Evolutionary conservation across 2,113 vertebrate genomes (phyloP), one percentile per base, ranked within the genome.

Genomic region (Maccullochella peelii): DNA sequence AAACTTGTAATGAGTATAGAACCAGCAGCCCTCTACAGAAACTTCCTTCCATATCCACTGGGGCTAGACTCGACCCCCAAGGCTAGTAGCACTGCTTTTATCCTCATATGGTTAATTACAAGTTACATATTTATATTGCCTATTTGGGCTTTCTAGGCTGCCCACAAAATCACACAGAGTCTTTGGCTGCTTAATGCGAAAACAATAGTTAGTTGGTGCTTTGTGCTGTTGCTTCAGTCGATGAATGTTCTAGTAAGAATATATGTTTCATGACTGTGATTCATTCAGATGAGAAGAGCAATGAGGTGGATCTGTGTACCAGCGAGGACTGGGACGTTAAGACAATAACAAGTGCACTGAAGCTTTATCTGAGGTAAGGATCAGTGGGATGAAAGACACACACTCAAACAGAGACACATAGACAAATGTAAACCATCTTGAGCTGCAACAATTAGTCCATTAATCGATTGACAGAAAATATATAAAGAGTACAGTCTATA

Each of bases 301-400:
- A 86, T 74, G 97, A 99, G 42, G 85, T 98, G 87, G 97, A 99
- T 86, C 91, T 99, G 91, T 96, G 97, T 76, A 89, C 93, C 77
- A 95, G 95, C 6, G 87, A 95, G 10, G 98, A 99, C 18, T 99
- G 98, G 98, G 98, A 99, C 69, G 95, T 99, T 52, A 99, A 99
- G 94, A 99, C 98, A 1, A 97, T 99, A 89, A 98, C 98, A 0
- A 99, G 98, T 86, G 96, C 97, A 85, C 92, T 99, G 86, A 99
- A 99, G 79, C 97, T 97, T 10, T 99, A 97, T 93, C 92, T 99
- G 80, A 97, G 98, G 98, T 98, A 89, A 95, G 95, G 10, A 57
- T 67, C 33, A 3, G 23, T 70, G 20, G 0, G 23, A 30, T 54
- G 25, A 62, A 49, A 70, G 52, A 42, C 30, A 67, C 50, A 49